Base-by-base conservation (phyloP, 1,140 invertebrate genomes). In the Brachionus koreanus region DNA sequence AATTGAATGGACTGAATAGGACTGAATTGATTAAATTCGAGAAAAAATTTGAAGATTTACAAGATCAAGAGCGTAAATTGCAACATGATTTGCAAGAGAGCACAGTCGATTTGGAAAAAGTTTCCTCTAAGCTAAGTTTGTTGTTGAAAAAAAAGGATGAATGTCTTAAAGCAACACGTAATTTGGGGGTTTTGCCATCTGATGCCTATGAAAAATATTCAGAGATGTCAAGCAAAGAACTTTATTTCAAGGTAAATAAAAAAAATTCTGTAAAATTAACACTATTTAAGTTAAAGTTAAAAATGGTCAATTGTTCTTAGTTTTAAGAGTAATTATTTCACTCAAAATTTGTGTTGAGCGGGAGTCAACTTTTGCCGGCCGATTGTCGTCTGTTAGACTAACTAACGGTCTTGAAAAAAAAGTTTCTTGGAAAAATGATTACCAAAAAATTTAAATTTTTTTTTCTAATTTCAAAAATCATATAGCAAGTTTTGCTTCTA, bases 31-130 rank as follows among this genome's bases (percentile, higher is more conserved):
- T 90, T 91, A 16, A 94, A 12, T 72, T 67, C 13, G 61, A 82
- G 23, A 82, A 82, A 72, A 85, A 87, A 43, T 76, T 90, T 33
- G 88, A 88, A 79, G 83, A 86, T 33, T 87, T 86, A 85, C 87
- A 87, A 85, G 86, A 91, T 72, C 93, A 94, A 88, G 96, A 98
- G 89, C 94, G 96, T 89, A 95, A 98, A 87, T 92, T 93, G 2
- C 94, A 98, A 88, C 96, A 98, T 86, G 94, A 94, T 86, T 94
- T 99, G 85, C 94, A 96, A 86, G 94, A 98, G 85, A 96, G 98
- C 89, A 93, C 96, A 0, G 97, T 98, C 87, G 95, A 97, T 85
- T 89, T 98, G 42, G 97, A 98, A 86, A 97, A 97, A 88, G 94
- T 98, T 89, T 94, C 95, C 0, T 94, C 94, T 13, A 98, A 98